Base-by-base conservation (phyloP, 2,113 vertebrate species). In the Shinisaurus crocodilurus region DNA sequence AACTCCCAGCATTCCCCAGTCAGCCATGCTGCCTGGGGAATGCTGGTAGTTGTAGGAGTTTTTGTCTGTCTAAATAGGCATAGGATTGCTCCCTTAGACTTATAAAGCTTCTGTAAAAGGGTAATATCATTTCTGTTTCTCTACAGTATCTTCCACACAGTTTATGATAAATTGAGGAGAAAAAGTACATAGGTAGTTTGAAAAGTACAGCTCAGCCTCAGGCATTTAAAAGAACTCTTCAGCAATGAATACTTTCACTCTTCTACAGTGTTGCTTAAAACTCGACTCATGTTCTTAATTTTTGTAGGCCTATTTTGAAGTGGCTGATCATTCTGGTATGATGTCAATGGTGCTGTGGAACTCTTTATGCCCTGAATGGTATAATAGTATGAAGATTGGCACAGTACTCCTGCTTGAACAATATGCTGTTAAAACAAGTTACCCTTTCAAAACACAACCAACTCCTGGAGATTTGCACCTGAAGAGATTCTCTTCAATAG, bases 291-390 rank as follows among this genome's bases (percentile, higher is more conserved):
- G n/a, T 92, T 89, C 85, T 84, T 86, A 86, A 82, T 65, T 92
- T 77, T 80, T 92, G 84, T 95, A 99, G 98, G 98, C 98, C 6
- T 98, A 98, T 94, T 98, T 99, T 94, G 98, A 99, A 97, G 98
- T 99, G 77, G 98, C 98, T 86, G 98, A 99, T 96, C 97, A 97
- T 94, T 99, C 98, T 63, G 98, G 98, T 82, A 97, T 97, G 67
- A 98, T 98, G 97, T 98, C 98, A 1, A 95, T 98, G 81, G 98
- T 99, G 93, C 95, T 99, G 87, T 99, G 99, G 99, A 99, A 98
- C 29, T 96, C 98, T 0, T 91, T 99, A 54, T 99, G 99, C 96
- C 97, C 97, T 1, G 96, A 98, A n/a, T 99, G 98, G 98, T 99
- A 98, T 92, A 97, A 98, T 94, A 97, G 96, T 43, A 90, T 99